phyloP scores from a whole-genome alignment of 1,140 invertebrate species.

The Drosophila seguyi region DNA sequence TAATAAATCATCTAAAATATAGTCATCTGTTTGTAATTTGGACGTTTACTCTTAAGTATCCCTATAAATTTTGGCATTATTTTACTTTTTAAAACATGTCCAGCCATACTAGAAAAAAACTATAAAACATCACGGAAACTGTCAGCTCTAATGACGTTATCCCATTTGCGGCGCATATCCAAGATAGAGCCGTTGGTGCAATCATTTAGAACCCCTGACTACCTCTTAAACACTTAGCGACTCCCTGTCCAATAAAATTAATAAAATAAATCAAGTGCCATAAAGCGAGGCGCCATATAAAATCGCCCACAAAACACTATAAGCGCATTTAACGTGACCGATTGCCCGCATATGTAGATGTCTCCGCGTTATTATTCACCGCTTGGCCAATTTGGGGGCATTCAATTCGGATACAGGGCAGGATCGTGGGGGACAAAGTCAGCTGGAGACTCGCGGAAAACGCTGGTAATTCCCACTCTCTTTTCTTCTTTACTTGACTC shows the following conservation, averaged over 20 bases:
- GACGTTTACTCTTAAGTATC: not conserved
- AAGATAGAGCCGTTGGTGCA: not conserved
- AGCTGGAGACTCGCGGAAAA: not conserved
- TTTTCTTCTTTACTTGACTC: constrained; percentile 15
- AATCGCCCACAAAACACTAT: constrained; percentile 28
- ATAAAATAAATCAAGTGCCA: constrained; percentile 39
- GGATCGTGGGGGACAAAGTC: constrained; percentile 14
- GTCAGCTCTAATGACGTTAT: not conserved
- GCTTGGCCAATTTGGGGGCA: constrained; percentile 57
- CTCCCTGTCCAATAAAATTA: constrained; percentile 34
- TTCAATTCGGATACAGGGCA: constrained; percentile 66
- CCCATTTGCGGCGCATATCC: constrained; percentile 1
- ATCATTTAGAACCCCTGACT: not conserved
- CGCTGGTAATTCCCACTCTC: constrained; percentile 7
- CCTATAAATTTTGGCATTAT: not conserved
- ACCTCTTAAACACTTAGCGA: constrained; percentile 18
- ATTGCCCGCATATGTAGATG: constrained; percentile 5
- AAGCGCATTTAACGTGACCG: constrained; percentile 11
- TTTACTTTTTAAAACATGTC: not conserved
- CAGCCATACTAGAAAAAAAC: not conserved
- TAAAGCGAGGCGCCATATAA: constrained; percentile 40
- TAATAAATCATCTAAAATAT: not conserved
- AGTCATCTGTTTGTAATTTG: not conserved
- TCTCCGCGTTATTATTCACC: constrained; percentile 7
- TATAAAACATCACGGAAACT: constrained; percentile 1